Base-by-base conservation (phyloP, 2,797 vertebrate species). In the Podarcis lilfordi region DNA sequence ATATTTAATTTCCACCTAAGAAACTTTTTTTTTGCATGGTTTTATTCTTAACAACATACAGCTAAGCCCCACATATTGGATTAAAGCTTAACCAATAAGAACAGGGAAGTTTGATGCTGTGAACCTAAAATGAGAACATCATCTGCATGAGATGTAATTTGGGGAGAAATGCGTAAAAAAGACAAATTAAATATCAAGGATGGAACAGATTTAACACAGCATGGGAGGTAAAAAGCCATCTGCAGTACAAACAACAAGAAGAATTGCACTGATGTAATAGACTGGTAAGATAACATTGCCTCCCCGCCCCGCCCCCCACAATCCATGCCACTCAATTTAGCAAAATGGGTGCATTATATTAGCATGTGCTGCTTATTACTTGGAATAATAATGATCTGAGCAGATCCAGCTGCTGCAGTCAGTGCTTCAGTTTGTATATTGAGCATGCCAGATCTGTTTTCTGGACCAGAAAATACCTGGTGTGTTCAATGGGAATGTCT, bases 171-270 rank as follows among this genome's bases (percentile, higher is more conserved):
- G 61, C 87, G 92, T 94, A 3, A 15, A 95, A 89, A 95, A 95
- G 93, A 92, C 93, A 95, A 94, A 95, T 95, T 95, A 92, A 92
- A 95, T 95, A 94, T 88, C 85, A 86, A 88, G 93, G 94, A 90
- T 89, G 91, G 91, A 95, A 94, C 93, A 95, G 91, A 94, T 89
- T 95, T 94, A 93, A 93, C 81, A 90, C 86, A 92, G 88, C 0
- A 88, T 94, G 93, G 92, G 95, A 95, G 91, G 94, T 93, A 94
- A 92, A 94, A 95, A 94, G 76, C 91, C 93, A 95, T 95, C 94
- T 96, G 94, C 85, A 76, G 79, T n/a, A 91, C 81, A 68, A 90
- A 91, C 80, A 93, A 91, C 87, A 95, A 91, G 91, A 74, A 91
- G 82, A 89, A 89, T 89, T 89, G 90, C 80, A 93, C 89, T 92